Base-by-base conservation (phyloP, 2,888 invertebrate species). In the Heliconius hortense region DNA sequence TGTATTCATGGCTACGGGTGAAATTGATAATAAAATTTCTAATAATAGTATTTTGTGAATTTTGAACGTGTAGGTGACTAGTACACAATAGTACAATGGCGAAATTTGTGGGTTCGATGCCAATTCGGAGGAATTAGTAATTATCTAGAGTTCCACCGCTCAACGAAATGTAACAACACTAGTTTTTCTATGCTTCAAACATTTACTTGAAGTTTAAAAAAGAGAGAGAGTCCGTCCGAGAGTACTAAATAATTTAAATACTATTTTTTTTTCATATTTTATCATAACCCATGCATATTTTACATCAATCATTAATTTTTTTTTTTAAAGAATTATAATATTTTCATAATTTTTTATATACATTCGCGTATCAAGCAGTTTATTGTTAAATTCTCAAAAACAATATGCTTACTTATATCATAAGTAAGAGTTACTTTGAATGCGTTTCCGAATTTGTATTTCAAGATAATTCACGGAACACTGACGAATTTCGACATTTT, bases 401-500 rank as follows among this genome's bases (percentile, higher is more conserved):
- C 7, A 26, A 67, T 75, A 43, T 66, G 77, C 73, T 75, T 77
- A 35, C 31, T 8, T 8, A 72, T 59, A n/a, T 56, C 56, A 56
- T n/a, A 56, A 56, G n/a, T n/a, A 67, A 73, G 56, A 71, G 66
- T 71, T 75, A 73, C 67, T 73, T 67, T 71, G 78, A 75, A 74
- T 56, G 70, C 60, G 60, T 71, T 73, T 82, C 77, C 82, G 85
- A 85, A 79, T 82, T 80, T 84, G 82, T 82, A 86, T 85, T 86
- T 84, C 84, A 85, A 80, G 76, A 79, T 78, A 72, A 77, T 89
- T 85, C 89, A 81, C 66, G 83, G 87, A 84, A 89, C 79, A 82
- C 82, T 83, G 83, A 56, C 56, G n/a, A 82, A 84, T 87, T 86
- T 87, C 86, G 84, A 82, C 82, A 85, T 79, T 48, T 83, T 83